Base-by-base conservation (phyloP, 2,888 invertebrate species). In the Auanema sp. region DNA sequence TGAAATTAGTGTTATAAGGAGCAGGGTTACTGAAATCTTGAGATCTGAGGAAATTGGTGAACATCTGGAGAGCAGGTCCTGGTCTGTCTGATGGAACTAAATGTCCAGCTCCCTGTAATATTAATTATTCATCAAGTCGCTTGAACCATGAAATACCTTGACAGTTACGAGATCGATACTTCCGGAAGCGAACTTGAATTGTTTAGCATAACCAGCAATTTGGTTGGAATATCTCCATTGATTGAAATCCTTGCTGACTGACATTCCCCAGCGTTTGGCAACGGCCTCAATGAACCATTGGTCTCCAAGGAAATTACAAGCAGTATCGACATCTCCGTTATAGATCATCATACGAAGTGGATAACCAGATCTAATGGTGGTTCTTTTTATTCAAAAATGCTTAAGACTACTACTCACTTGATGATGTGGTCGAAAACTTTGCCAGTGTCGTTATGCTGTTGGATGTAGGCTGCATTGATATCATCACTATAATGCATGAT, bases 1-100 rank as follows among this genome's bases (percentile, higher is more conserved):
- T 63, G 8, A 69, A 60, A 10, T 41, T 33, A 23, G 63, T 58
- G 25, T 66, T 65, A 43, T 60, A 41, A 11, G 60, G 54, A 6
- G 66, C 61, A 16, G 71, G 68, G 8, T 64, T 65, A 21, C 66
- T 70, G 62, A 70, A 79, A 56, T 78, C 75, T 50, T 71, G 71
- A 25, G 67, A 65, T 18, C 66, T 47, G 54, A 79, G 64, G 67
- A 91, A 89, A 66, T 89, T 86, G 21, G 88, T 88, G 53, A 92
- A 90, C 84, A 92, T 85, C 84, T 91, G 89, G 18, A 89, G 87
- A 1, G 90, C 89, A 89, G 90, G 90, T 77, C 89, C 88, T 0
- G 92, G 91, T 83, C 92, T 90, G 85, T 92, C 91, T 41, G 87
- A 87, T 0, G 91, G 91, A 11, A 90, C 90, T 89, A 91, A 90